phyloP scores from a whole-genome alignment of 1,140 invertebrate genomes.

The Pseudoatta argentina region DNA sequence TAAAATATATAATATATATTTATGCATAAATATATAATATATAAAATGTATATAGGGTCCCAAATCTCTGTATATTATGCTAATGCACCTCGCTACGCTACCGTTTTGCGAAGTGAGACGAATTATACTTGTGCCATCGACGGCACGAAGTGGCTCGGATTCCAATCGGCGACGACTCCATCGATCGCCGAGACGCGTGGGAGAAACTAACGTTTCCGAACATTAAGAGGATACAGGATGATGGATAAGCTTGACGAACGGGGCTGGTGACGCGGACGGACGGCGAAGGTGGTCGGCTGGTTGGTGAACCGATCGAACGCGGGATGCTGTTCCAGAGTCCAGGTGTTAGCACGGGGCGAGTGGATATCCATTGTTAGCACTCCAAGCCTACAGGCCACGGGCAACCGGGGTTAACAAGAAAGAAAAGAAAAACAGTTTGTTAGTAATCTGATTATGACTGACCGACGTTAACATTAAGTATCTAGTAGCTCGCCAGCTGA shows the following conservation, averaged over 20 bases:
- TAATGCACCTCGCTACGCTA: slow-evolving; percentile 9
- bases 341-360: slow-evolving; percentile 87
- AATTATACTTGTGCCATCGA: slow-evolving; percentile 15
- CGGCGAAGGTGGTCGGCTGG: slow-evolving; percentile 85
- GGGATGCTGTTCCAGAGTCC: slow-evolving; percentile 86
- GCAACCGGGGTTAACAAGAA: slow-evolving; percentile 88
- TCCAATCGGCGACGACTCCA: slow-evolving; percentile 28
- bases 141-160: slow-evolving; percentile 24
- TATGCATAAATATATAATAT: slow-evolving; percentile 5
- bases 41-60: not conserved
- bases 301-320: slow-evolving; percentile 85
- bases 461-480: slow-evolving; percentile 80
- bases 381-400: slow-evolving; percentile 89
- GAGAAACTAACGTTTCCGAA: slow-evolving; percentile 54
- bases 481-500: slow-evolving; percentile 82
- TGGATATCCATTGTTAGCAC: slow-evolving; percentile 89
- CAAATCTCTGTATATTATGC: slow-evolving; percentile 18
- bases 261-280: slow-evolving; percentile 85
- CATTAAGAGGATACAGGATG: slow-evolving; percentile 78
- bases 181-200: slow-evolving; percentile 18
- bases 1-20: slow-evolving; percentile 14
- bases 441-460: slow-evolving; percentile 87
- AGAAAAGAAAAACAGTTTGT: slow-evolving; percentile 89
- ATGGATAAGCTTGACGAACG: slow-evolving; percentile 84
- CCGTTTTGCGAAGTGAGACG: slow-evolving; percentile 8